Percentiles rank a stretch among this genome's conserved stretches.
phyloP scores from a whole-genome alignment of 1,140 invertebrate species.

The Solen grandis region DNA sequence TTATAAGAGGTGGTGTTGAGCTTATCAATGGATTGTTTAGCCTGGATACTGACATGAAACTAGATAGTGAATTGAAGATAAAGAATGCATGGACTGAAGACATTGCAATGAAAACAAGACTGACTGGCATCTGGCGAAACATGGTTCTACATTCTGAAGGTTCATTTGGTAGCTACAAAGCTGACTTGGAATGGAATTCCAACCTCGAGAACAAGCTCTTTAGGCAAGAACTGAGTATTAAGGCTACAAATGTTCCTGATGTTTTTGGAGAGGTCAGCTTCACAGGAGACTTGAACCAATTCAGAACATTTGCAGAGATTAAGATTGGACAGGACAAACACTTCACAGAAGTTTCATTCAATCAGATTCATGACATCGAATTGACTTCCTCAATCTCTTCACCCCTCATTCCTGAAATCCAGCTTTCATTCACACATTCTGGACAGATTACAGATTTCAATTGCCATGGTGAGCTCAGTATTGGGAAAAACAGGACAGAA shows the following conservation, averaged over 20 bases:
- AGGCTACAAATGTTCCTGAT: conserved; percentile 26
- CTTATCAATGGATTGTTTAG: not conserved
- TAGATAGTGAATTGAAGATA: conserved; percentile 11
- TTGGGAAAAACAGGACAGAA: conserved; percentile 8
- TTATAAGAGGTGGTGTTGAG: conserved; percentile 21
- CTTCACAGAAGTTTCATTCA: conserved; percentile 13
- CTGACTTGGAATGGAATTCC: not conserved
- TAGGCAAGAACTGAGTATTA: conserved; percentile 15
- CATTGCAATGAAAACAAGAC: not conserved
- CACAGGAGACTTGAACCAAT: conserved; percentile 43
- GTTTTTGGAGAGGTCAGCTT: conserved; percentile 31
- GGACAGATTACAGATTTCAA: not conserved
- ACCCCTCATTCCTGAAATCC: not conserved
- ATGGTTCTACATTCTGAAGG: conserved; percentile 15
- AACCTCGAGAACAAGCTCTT: not conserved
- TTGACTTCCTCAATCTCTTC: conserved; percentile 10
- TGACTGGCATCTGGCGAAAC: conserved; percentile 11
- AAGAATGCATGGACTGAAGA: conserved; percentile 12
- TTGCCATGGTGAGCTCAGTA: conserved; percentile 7
- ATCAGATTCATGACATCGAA: not conserved
- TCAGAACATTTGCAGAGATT: conserved; percentile 24
- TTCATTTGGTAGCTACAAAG: conserved; percentile 11
- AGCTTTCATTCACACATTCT: not conserved
- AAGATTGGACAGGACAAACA: conserved; percentile 35
- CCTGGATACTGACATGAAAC: not conserved